Base-by-base conservation (phyloP, 2,888 invertebrate species). In the Xylota sylvarum region DNA sequence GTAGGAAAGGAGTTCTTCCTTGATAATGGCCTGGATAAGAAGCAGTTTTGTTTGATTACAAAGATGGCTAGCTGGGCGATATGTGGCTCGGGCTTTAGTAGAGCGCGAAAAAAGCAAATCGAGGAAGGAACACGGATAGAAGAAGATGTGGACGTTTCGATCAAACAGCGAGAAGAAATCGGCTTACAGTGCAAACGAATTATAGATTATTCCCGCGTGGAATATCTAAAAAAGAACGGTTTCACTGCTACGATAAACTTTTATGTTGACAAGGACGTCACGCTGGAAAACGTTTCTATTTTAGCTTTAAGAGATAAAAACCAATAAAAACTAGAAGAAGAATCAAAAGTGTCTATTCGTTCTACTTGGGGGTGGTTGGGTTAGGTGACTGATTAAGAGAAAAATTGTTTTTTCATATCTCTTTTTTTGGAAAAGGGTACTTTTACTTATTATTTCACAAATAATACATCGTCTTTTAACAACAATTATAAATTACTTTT, bases 51-150 rank as follows among this genome's bases (percentile, higher is more conserved):
- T 88, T 93, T 97, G 30, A 94, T 98, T 90, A 95, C 96, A 78
- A 96, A 97, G 88, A 94, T 98, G 90, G 96, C 96, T 6, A 97
- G 97, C 90, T 98, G 98, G 98, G 97, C 97, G 0, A 97, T 97
- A 1, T 97, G 97, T 92, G 97, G 97, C 5, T 93, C 93, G 0
- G 96, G 96, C 0, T 93, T 94, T 85, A 95, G 94, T 89, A 94
- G 95, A 37, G 93, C 94, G 88, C 89, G 90, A 2, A 89, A 90
- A 58, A 90, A 90, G 64, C 89, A 91, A 43, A 78, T 92, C 17
- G 90, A 90, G 2, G 89, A 88, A 0, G 89, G 89, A 19, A 19
- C 77, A 0, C 27, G 74, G 4, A 27, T 65, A 0, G 19, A 64
- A 0, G 56, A 72, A 17, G 1, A 27, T n/a, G n/a, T n/a, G 10